Percentiles rank a stretch among this genome's conserved stretches.
Evolutionary conservation across 2,888 invertebrate genomes (phyloP).

Genomic region (Zygothrica quintamaculata): DNA sequence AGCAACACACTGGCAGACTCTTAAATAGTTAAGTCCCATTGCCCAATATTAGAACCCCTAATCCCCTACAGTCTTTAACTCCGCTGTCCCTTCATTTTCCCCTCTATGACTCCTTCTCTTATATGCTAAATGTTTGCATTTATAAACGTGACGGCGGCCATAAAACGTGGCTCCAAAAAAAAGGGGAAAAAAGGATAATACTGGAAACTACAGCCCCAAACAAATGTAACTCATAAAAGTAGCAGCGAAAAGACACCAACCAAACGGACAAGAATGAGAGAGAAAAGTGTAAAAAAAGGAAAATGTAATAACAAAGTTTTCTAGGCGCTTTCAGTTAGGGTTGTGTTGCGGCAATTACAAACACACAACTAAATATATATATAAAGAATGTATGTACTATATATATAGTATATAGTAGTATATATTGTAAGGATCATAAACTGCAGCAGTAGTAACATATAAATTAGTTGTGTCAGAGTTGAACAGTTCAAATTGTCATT

Average conservation of each 20-base stretch:
- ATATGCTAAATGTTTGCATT: slow-evolving; percentile 68
- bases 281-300: slow-evolving; percentile 15
- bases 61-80: background rate
- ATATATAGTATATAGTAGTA: no score
- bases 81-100: background rate
- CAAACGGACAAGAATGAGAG: slow-evolving; percentile 5
- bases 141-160: slow-evolving; percentile 60
- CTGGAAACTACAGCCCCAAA: slow-evolving; percentile 39
- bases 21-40: slow-evolving; percentile 61
- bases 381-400: background rate
- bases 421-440: background rate
- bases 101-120: background rate
- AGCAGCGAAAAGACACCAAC: slow-evolving; percentile 1
- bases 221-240: slow-evolving; percentile 38
- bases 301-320: slow-evolving; percentile 59
- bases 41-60: slow-evolving; percentile 2
- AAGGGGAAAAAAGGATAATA: slow-evolving; percentile 44
- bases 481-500: slow-evolving; percentile 5
- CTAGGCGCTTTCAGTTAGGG: slow-evolving; percentile 43
- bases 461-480: slow-evolving; percentile 30
- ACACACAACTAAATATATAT: slow-evolving; percentile 3
- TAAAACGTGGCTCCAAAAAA: slow-evolving; percentile 41
- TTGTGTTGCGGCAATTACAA: slow-evolving; percentile 49
- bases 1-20: slow-evolving; percentile 56
- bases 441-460: slow-evolving; percentile 5